Evolutionary conservation across 1,140 invertebrate species (phyloP), one percentile per base, ranked within the genome.

Genomic region (Hydropsyche tenuis): DNA sequence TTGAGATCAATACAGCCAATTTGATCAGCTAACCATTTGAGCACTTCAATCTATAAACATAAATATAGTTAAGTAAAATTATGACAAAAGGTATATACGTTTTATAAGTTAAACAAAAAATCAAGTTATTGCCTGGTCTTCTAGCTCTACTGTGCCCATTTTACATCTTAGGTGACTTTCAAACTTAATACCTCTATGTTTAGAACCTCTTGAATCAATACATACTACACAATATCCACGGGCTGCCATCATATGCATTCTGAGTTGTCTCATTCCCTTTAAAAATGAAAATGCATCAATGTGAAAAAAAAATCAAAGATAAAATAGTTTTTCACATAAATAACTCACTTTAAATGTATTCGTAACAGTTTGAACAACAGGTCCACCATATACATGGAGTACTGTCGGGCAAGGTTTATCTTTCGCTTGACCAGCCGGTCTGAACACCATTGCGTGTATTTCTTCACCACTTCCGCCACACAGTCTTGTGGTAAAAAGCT

Each of bases 371-470:
- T 99, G 97, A 23, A 99, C 96, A 83, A 98, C 96, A 0, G 97
- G 97, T 12, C 98, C 97, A 23, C 96, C 98, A 82, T 99, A 99
- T 16, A 99, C 94, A 83, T 98, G 96, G 14, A 99, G 86, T 69
- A 99, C 91, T 0, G 96, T 97, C 0, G 98, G 97, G 86, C 97
- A 97, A 73, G 94, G 93, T 37, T 88, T 84, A 9, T 90, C 92
- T 6, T 88, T 81, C 78, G 91, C 87, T 78, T 90, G 93, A 81
- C 92, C 91, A 78, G 92, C 90, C 0, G 96, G 96, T 78, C 94
- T 92, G 83, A 97, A 97, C 63, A 98, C 90, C 91, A 98, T 95
- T 2, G 95, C 95, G 82, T 96, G 96, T 45, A 96, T 86, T 1
- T 89, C 87, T 69, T 93, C 90, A 25, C 92, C 94, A 12, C 89